Evolutionary conservation across 2,888 invertebrate species (phyloP), one percentile per base, ranked within the genome.

Genomic region (Lacanobia wlatinum): DNA sequence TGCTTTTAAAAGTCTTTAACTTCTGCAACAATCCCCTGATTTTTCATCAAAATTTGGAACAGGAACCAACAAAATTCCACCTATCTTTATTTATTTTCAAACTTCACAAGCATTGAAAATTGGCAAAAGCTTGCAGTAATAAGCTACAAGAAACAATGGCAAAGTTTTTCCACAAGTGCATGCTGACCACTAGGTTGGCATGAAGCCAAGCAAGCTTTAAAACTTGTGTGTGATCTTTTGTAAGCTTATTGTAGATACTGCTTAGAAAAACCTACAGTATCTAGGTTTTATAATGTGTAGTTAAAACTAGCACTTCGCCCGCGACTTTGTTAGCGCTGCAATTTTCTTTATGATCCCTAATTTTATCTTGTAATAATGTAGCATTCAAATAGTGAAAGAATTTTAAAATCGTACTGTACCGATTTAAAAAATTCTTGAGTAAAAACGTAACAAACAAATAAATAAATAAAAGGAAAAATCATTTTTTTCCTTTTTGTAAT

Each of bases 131-230:
- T 38, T 23, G 9, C 9, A 60, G 43, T 53, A 77, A 74, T 69
- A 80, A 65, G 46, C 66, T 60, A 6, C 21, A 66, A 65, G 55
- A 68, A 79, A 79, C 68, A 73, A 79, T 63, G 55, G 60, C 12
- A 16, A 61, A 53, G 48, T 82, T 80, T 83, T 69, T 74, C 7
- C 60, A 66, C 56, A 66, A 76, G 74, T 74, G 67, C 78, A 68
- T 50, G 40, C 40, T 6, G 9, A 28, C 63, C 34, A 65, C 59
- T 50, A 40, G 10, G 48, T 70, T 84, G 85, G 84, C 78, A 53
- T 16, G n/a, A 14, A 48, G 73, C 84, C 85, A 84, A 63, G 56
- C 48, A 48, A 12, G 46, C 43, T 28, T 48, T 52, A 50, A 64
- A 60, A 67, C 71, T 76, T 60, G 43, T 71, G 16, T 56, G 62